Base-by-base conservation (phyloP, 2,888 invertebrate genomes). In the Eristalinus sepulchralis region DNA sequence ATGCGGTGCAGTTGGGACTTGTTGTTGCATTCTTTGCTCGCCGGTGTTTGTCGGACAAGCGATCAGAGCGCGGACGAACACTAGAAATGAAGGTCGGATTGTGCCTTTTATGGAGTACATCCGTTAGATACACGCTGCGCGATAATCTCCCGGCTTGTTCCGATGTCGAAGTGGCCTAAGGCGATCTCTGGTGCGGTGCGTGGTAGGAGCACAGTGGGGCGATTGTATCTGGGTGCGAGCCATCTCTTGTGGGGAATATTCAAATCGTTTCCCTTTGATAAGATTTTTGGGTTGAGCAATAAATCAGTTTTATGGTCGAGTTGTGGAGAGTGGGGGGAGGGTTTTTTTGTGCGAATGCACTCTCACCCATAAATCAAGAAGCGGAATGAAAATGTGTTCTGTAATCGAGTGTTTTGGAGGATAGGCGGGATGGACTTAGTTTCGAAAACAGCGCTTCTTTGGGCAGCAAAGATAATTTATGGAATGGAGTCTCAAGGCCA, bases 1-100 rank as follows among this genome's bases (percentile, higher is more conserved):
- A 24, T 17, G 62, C 34, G 34, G 53, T 68, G 84, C 47, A 39
- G 68, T 17, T 60, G 63, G 75, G 63, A 70, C 55, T 55, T 13
- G n/a, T 73, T 83, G 39, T 63, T 17, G 57, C 70, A 84, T 80
- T 71, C 66, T 60, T 60, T 76, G 80, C 80, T 75, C 53, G 81
- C 17, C 62, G 66, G 70, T 77, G 59, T 81, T 85, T 63, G 6
- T 68, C 31, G 31, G 17, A 47, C 47, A 64, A 22, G n/a, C 76
- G 59, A 78, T 82, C 81, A 70, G 77, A 72, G 72, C 76, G 66
- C 64, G 63, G 82, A 72, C 57, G 67, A 85, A 72, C 77, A 75
- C 77, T 77, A 75, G 53, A 66, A 83, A 86, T 86, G 86, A 86
- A 86, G 86, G 86, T 86, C 86, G 83, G 66, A 71, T 68, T 60